Conservation (phyloP, 2,797 vertebrate genomes). For the Triplophysa yarkandensis region DNA sequence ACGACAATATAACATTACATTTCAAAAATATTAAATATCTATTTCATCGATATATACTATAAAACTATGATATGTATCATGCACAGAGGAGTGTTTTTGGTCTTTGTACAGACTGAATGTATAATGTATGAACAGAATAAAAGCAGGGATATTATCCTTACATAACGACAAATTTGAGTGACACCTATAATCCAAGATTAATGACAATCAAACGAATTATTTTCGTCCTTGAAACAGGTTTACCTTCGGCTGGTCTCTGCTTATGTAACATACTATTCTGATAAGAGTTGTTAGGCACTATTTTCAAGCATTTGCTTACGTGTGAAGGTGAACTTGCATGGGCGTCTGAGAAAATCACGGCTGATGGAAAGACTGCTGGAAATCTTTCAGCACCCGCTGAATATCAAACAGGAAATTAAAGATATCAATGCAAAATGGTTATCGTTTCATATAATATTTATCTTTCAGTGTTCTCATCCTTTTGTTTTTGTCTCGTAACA, state of each 20-base stretch:
- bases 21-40: too few relatives aligned
- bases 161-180: constrained; percentile 31
- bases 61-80: too few relatives aligned
- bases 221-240: constrained; percentile 22
- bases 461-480: too few relatives aligned
- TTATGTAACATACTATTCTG: constrained; percentile 35
- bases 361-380: constrained; percentile 18
- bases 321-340: constrained; percentile 40
- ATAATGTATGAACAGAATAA: background rate
- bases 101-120: background rate
- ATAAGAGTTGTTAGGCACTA: constrained; percentile 29
- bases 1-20: too few relatives aligned
- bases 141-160: constrained; percentile 37
- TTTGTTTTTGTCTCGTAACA: too few relatives aligned
- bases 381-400: background rate
- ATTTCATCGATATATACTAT: too few relatives aligned
- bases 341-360: constrained; percentile 16
- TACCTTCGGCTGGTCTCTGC: constrained; percentile 6
- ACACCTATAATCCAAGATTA: constrained; percentile 44
- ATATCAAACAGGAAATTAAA: background rate
- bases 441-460: too few relatives aligned
- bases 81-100: too few relatives aligned
- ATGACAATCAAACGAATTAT: constrained; percentile 43
- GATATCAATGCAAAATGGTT: background rate
- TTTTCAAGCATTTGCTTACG: constrained; percentile 28